Base-by-base conservation (phyloP, 2,888 invertebrate genomes). In the Hemaris fuciformis region DNA sequence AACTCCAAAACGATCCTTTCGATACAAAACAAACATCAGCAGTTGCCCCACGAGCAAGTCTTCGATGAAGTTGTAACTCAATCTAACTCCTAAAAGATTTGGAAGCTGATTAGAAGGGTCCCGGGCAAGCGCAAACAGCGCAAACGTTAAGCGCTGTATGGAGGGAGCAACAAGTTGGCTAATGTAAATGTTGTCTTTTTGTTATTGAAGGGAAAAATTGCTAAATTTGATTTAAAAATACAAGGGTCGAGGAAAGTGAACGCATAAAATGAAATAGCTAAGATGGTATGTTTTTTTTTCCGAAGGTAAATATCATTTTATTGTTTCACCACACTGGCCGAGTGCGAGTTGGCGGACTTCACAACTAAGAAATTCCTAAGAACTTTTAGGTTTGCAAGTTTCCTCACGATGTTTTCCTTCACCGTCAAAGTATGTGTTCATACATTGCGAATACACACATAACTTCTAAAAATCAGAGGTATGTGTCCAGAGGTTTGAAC, bases 71-170 rank as follows among this genome's bases (percentile, higher is more conserved):
- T 81, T 74, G 72, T 82, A 83, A 83, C 81, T 82, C 80, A 80
- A 84, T 83, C 77, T 80, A 81, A 85, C 83, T 84, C 76, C 68
- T 76, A 72, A 78, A 80, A 82, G 80, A 81, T 85, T 83, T 64
- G 73, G 73, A 71, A 80, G 70, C 74, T 80, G 83, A 83, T 84
- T 82, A 83, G 76, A 79, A 53, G 60, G 60, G 60, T 53, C 60
- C 57, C 25, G 41, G 43, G 66, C 66, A 60, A 69, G 67, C 65
- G 73, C 75, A 60, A 60, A 60, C 60, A 60, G 48, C 41, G 48
- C 41, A 41, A 41, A 41, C 48, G 48, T 41, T 48, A 38, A n/a
- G n/a, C n/a, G 38, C 38, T 38, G 38, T 38, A 38, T 48, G 48
- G 46, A 46, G 71, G 73, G 74, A 78, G 77, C 83, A 83, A 84